Evolutionary conservation across 2,797 vertebrate genomes (phyloP).

Genomic region (Gouania willdenowi): DNA sequence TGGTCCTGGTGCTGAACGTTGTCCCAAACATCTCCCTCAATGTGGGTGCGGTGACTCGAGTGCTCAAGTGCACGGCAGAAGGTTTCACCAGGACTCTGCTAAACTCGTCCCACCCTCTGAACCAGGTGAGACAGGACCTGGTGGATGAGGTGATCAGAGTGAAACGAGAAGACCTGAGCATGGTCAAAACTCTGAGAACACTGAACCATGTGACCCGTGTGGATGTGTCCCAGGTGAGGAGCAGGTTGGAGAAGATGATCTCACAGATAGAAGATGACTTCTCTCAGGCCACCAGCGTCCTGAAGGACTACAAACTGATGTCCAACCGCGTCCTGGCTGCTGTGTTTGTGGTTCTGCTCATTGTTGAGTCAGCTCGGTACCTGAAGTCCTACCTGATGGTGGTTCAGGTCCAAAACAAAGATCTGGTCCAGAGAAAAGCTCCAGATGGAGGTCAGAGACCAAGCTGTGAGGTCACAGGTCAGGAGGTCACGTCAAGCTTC

Average conservation of each 20-base stretch:
- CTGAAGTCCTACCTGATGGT: conserved; percentile 83
- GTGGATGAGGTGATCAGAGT: conserved; percentile 42
- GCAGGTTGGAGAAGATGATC: conserved; percentile 62
- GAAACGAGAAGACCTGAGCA: conserved; percentile 7
- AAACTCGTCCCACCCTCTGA: conserved; percentile 77
- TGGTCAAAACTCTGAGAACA: conserved; percentile 51
- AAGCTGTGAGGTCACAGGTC: conserved; percentile 70
- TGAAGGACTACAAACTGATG: conserved; percentile 51
- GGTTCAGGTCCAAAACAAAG: conserved; percentile 81
- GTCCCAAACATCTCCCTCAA: conserved; percentile 83
- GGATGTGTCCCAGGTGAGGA: conserved; percentile 70
- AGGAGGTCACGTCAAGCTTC: conserved; percentile 74
- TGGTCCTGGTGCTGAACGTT: conserved; percentile 78
- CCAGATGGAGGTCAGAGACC: conserved; percentile 40
- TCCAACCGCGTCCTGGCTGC: conserved; percentile 77
- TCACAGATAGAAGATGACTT: conserved; percentile 78
- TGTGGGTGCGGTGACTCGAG: conserved; percentile 65
- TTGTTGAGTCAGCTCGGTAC: conserved; percentile 78
- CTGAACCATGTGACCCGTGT: conserved; percentile 69
- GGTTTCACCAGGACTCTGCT: conserved; percentile 81
- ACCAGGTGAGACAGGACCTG: conserved; percentile 65
- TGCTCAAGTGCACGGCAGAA: conserved; percentile 84
- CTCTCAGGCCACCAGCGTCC: conserved; percentile 58
- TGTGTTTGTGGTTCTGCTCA: conserved; percentile 74
- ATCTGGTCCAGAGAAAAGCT: conserved; percentile 44